A percentile compares a stretch with the other conserved stretches of the same genome.
These are phyloP conservation scores for Celastrina argiolus DNA, from an alignment of 2,888 invertebrate genomes.

Conservation along the genomic window DNA sequence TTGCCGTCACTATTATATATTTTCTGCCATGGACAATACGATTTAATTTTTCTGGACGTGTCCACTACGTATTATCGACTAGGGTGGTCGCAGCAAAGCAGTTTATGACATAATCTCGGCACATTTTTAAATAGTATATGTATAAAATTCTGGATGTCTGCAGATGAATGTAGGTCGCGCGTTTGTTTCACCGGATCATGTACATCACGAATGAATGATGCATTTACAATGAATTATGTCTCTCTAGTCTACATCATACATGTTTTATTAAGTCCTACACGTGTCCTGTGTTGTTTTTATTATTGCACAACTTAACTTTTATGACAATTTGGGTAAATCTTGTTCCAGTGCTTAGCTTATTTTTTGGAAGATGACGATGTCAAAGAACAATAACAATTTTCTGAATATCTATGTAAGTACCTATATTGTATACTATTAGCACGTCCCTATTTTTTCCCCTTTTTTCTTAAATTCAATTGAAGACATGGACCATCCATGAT, in stretches of 20 bases:
- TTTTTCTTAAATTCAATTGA: too few species aligned
- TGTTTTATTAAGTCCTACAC: neutral
- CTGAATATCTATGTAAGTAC: too few species aligned
- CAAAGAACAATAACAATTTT: too few species aligned
- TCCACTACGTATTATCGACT: too few species aligned
- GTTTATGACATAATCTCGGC: neutral
- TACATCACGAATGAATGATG: slow-evolving; percentile 6
- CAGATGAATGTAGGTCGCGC: slow-evolving; percentile 6
- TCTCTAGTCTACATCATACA: neutral
- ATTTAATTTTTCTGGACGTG: too few species aligned
- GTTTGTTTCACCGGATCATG: neutral
- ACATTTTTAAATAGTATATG: slow-evolving; percentile 3
- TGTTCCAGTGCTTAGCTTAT: neutral
- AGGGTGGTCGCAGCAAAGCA: too few species aligned
- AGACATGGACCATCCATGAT: too few species aligned
- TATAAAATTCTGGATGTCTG: neutral
- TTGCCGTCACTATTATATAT: too few species aligned
- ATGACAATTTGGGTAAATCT: neutral
- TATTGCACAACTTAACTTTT: neutral
- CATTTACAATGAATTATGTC: slow-evolving; percentile 6
- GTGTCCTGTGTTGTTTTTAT: neutral
- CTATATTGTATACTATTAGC: too few species aligned
- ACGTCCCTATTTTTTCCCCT: too few species aligned
- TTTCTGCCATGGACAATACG: too few species aligned
- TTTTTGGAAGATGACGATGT: too few species aligned